These are phyloP conservation scores for Brotogeris chrysoptera DNA, from an alignment of 2,797 vertebrate genomes.

Conservation along the genomic window DNA sequence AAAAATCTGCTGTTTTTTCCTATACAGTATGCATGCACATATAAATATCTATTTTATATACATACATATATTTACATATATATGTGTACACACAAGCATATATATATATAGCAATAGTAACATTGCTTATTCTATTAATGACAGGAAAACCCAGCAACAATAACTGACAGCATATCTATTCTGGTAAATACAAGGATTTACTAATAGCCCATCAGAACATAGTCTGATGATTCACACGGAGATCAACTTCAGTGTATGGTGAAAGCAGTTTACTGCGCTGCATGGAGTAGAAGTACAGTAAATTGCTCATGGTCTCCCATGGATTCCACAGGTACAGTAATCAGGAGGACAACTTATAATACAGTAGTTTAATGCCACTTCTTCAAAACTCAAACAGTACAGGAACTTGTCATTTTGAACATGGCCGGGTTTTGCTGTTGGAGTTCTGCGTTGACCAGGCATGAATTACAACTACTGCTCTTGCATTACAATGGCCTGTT, in stretches of 20 bases:
- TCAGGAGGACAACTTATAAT: neutral
- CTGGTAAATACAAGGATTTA: neutral
- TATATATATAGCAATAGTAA: neutral
- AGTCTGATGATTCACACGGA: neutral
- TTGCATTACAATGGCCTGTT: neutral
- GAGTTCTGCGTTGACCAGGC: neutral
- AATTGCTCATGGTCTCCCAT: neutral
- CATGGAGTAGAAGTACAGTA: neutral
- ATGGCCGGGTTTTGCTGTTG: neutral
- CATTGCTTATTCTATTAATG: neutral
- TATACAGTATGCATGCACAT: no score
- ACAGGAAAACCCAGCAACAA: neutral
- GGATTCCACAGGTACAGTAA: neutral
- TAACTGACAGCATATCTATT: neutral
- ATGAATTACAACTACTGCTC: neutral
- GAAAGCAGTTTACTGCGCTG: neutral
- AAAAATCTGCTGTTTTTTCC: neutral
- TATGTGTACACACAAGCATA: neutral
- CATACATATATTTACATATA: neutral
- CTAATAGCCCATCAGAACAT: neutral
- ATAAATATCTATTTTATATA: neutral
- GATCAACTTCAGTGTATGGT: neutral
- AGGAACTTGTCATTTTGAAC: neutral
- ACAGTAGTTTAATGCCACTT: neutral
- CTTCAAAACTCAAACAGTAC: neutral